Evolutionary conservation across 53 echinoderm and acorn worm species (phyloP), one percentile per base, ranked within the genome.

Genomic region (Holothuria leucospilota): DNA sequence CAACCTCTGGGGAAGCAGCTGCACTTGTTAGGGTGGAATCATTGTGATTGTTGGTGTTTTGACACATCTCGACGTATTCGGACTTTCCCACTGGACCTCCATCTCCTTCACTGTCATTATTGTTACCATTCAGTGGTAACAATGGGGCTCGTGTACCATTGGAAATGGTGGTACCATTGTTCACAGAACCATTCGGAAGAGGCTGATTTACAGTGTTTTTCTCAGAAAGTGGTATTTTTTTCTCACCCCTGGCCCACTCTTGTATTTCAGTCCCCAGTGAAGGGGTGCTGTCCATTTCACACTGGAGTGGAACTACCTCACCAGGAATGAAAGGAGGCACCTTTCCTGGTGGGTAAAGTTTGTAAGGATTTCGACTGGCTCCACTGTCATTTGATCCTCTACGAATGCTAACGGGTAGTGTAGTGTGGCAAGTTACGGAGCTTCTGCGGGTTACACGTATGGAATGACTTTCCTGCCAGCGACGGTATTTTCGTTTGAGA

Each of bases 401-500:
- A 25, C 84, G 24, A 41, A 73, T 40, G 21, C 63, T 20, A 24
- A 25, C 21, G 15, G 67, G 67, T 65, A 66, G 39, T 28, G 63
- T 13, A 42, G 24, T 83, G 65, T 83, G 84, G 18, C 59, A 80
- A 2, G 80, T 80, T 13, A 80, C n/a, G 15, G 80, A 80, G 80
- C 16, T 80, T 59, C 80, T 59, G 0, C 53, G 80, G 60, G 56
- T 56, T 2, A 46, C 65, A 25, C 65, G 84, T 28, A 83, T 83
- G 51, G 84, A 66, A 39, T 83, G 84, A 13, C 84, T 83, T 53
- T 83, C 84, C 20, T 83, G 65, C 84, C 84, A 83, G 13, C 84
- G 84, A 21, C 68, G 62, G 26, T 66, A 83, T 26, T 83, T 83
- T 46, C 84, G 67, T 15, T 67, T 64, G 40, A 83, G 40, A 34